phyloP scores from a whole-genome alignment of 1,140 invertebrate genomes.

The Diachasma alloeum region DNA sequence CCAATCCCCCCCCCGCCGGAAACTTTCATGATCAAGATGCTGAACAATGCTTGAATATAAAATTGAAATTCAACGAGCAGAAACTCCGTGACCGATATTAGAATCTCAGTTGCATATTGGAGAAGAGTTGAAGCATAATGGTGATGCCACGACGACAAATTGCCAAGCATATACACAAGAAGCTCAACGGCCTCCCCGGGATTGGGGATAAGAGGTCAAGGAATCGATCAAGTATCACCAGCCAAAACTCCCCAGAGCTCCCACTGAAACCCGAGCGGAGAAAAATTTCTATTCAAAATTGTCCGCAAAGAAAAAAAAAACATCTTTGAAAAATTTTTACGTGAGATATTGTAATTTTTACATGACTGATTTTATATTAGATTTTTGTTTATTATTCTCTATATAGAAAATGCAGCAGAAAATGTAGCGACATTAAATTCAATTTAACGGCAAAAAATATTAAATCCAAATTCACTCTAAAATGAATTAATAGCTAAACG shows the following conservation, averaged over 20 bases:
- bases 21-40: background rate
- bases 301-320: background rate
- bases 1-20: background rate
- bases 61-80: background rate
- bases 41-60: conserved; percentile 6
- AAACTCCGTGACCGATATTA: background rate
- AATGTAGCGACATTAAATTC: no score
- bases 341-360: no score
- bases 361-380: no score
- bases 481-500: no score
- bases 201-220: conserved; percentile 28
- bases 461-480: no score
- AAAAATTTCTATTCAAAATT: background rate
- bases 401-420: no score
- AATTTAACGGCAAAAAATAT: no score
- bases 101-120: background rate
- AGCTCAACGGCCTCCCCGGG: background rate
- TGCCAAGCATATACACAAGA: background rate
- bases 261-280: background rate
- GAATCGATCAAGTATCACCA: background rate
- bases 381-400: no score
- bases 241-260: background rate
- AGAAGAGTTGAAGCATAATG: background rate
- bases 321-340: background rate
- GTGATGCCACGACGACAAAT: background rate